These are phyloP conservation scores for Tineola bisselliella DNA, from an alignment of 2,888 invertebrate species.

Conservation along the genomic window DNA sequence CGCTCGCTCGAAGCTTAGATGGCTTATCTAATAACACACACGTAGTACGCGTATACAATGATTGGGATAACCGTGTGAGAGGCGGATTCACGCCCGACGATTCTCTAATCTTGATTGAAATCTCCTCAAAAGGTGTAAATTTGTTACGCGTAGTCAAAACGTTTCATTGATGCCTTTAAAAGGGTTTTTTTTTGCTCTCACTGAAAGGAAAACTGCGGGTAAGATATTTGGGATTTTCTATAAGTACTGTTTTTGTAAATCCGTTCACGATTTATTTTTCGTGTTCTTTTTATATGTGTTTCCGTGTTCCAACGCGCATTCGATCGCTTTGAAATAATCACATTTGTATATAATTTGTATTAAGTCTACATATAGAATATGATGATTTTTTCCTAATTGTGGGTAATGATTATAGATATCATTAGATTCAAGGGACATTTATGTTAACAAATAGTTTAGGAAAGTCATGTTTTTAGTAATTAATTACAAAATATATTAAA, in stretches of 20 bases:
- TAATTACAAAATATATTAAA: no score
- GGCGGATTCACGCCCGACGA: conserved; percentile 1
- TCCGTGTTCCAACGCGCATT: no score
- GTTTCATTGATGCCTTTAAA: neutral
- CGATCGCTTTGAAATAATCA: no score
- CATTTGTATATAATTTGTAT: no score
- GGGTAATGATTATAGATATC: no score
- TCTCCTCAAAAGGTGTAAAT: conserved; percentile 32
- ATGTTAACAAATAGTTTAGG: no score
- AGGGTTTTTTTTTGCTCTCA: neutral
- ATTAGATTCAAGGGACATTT: no score
- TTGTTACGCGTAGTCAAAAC: conserved; percentile 26
- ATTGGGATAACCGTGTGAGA: conserved; percentile 19
- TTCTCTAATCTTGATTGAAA: conserved; percentile 30
- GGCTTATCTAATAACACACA: conserved; percentile 21
- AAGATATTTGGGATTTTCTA: neutral
- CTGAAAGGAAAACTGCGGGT: neutral
- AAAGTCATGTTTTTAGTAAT: no score
- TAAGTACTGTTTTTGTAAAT: neutral
- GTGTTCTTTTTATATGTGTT: neutral
- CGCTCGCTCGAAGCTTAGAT: conserved; percentile 5
- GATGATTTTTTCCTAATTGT: no score
- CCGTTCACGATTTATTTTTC: neutral
- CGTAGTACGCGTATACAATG: conserved; percentile 21
- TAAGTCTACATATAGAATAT: no score